phyloP scores from a whole-genome alignment of 2,797 vertebrate species.

The Rhynchonycteris naso region DNA sequence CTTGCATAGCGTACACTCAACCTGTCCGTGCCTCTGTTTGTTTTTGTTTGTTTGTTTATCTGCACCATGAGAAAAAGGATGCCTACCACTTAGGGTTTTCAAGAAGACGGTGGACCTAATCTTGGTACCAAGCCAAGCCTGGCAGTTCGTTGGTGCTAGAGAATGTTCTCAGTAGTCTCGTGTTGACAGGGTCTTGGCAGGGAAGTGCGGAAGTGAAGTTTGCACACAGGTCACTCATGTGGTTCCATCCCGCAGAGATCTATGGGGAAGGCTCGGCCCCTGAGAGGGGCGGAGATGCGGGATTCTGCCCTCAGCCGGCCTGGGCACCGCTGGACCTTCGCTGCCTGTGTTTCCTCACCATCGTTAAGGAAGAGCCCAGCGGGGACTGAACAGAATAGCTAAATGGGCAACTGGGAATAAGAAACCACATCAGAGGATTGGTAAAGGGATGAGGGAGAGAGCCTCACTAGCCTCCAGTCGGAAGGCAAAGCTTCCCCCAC shows the following conservation, averaged over 20 bases:
- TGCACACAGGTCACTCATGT: accelerated
- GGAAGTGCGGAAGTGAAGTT: not conserved
- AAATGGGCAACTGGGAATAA: not conserved
- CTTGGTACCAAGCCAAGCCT: not conserved
- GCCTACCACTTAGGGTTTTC: not conserved
- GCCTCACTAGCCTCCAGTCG: not conserved
- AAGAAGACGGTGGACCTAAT: not conserved
- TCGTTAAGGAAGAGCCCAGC: not conserved
- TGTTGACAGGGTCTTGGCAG: not conserved
- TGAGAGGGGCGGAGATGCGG: accelerated
- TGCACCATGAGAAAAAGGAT: not conserved
- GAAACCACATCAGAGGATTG: not conserved
- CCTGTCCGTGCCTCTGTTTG: not conserved
- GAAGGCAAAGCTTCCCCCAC: not conserved
- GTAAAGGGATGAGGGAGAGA: not conserved
- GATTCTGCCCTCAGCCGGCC: not conserved
- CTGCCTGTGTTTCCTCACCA: not conserved
- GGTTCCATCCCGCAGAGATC: not conserved
- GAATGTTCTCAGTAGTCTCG: not conserved
- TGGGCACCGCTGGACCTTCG: not conserved
- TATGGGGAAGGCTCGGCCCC: not conserved
- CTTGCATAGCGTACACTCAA: not conserved
- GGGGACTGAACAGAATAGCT: not conserved
- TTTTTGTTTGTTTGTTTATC: not conserved
- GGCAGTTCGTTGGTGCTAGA: not conserved